Percentiles rank a stretch among this genome's conserved stretches.
These are phyloP conservation scores for Diplolepis rosae DNA, from an alignment of 2,888 invertebrate species.

Conservation along the genomic window DNA sequence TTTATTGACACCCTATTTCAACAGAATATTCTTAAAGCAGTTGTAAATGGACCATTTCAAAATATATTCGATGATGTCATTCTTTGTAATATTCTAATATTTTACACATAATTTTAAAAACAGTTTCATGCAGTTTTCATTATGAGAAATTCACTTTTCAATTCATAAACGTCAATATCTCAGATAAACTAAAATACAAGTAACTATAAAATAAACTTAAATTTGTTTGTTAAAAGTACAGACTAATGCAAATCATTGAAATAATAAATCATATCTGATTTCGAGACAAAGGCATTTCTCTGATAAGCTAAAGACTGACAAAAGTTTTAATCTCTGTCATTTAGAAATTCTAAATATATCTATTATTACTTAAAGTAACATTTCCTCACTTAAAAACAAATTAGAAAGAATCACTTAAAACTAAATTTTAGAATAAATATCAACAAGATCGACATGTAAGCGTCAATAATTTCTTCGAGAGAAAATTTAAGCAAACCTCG, in stretches of 20 bases:
- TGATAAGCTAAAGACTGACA: too few species aligned
- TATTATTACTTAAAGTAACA: neutral
- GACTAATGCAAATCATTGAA: neutral
- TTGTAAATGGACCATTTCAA: slow-evolving; percentile 7
- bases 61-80: neutral
- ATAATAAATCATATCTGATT: neutral
- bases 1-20: neutral
- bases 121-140: neutral
- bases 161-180: neutral
- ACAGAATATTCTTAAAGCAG: neutral
- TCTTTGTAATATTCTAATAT: neutral
- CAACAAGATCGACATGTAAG: neutral
- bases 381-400: neutral
- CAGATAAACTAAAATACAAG: neutral
- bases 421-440: neutral
- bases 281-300: too few species aligned
- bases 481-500: neutral
- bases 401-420: neutral
- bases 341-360: neutral
- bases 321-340: too few species aligned
- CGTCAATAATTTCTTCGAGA: too few species aligned
- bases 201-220: slow-evolving; percentile 15
- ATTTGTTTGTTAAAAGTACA: neutral
- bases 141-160: neutral
- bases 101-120: too few species aligned